These are phyloP conservation scores for Montipora capricornis DNA, from an alignment of 64 coral and sea anemone genomes.

Conservation along the genomic window DNA sequence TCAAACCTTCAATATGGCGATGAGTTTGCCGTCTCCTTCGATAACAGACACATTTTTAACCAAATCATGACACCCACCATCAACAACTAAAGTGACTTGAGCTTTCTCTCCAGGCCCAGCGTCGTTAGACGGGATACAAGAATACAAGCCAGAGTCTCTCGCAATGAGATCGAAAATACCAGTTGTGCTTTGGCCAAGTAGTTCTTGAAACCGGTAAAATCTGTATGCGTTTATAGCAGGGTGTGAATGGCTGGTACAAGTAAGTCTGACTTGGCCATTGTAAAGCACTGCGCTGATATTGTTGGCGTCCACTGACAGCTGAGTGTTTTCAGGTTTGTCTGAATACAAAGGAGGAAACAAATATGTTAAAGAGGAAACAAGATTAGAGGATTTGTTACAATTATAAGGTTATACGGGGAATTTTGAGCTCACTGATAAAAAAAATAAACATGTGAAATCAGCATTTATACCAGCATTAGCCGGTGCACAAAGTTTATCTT, in stretches of 20 bases:
- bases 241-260: background rate
- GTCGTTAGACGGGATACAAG: background rate
- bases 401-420: background rate
- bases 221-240: background rate
- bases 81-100: background rate
- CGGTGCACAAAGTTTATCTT: too few species aligned
- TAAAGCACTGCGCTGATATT: background rate
- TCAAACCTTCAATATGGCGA: too few species aligned
- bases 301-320: background rate
- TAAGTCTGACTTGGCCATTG: background rate
- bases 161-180: background rate
- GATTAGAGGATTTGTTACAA: background rate
- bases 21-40: background rate
- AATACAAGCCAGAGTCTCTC: background rate
- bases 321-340: conserved; percentile 21
- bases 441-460: background rate
- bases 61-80: background rate
- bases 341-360: background rate
- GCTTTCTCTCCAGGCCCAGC: conserved; percentile 3
- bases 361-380: background rate
- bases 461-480: background rate
- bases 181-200: background rate
- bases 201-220: background rate
- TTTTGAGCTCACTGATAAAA: background rate
- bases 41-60: background rate